Evolutionary conservation across 2,888 invertebrate genomes (phyloP), one percentile per base, ranked within the genome.

Genomic region (Tenthredo mesomela): DNA sequence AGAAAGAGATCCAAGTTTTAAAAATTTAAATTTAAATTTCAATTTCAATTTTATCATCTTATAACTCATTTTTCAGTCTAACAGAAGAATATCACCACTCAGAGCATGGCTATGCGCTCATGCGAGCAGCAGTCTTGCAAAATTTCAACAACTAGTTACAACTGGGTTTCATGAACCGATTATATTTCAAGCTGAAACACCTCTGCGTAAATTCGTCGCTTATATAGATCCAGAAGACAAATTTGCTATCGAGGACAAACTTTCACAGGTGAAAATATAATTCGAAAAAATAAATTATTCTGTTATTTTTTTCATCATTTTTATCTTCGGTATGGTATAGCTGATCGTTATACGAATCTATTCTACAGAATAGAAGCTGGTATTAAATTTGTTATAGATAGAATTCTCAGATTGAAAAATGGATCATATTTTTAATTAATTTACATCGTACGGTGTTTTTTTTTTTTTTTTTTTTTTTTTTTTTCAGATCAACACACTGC

Each of bases 141-240:
- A 97, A 93, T 98, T 98, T 92, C 95, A 97, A 86, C 95, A 96
- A 88, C 95, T 97, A 92, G 94, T 96, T 92, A 88, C 94, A 43
- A 93, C 94, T 12, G 95, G 95, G 70, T 95, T 94, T 92, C 94
- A 95, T 78, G 96, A 96, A 89, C 98, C 98, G 0, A 95, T 98
- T 90, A 91, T 96, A 50, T 99, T 98, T 93, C 96, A 97, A 89
- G 97, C 96, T 6, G 98, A 98, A 94, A 97, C 97, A 7, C 97
- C 97, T 0, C 94, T 97, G 92, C 95, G 98, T 88, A 97, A 97
- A 92, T 98, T 99, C 93, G 97, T 97, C 0, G 99, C 99, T 0
- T 98, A 97, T 91, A 99, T 99, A 88, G 99, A 99, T 93, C 97
- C 97, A 0, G 98, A 98, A 86, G 96, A 98, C 90, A 96, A 96